Evolutionary conservation across 2,797 vertebrate species (phyloP).

Genomic region (Sebastes variabilis): DNA sequence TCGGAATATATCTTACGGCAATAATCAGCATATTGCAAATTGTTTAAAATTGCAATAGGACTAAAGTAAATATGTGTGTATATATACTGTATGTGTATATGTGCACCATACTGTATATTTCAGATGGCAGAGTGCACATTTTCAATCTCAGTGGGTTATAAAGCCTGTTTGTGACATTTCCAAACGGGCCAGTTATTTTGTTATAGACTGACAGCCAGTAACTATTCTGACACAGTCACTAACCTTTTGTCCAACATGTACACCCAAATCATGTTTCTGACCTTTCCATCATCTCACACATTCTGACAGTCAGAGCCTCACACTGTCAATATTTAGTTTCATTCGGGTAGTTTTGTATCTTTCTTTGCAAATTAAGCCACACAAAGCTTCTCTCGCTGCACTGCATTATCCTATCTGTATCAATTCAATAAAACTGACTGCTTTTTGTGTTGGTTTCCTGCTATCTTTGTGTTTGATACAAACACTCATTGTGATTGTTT

Average conservation of each 20-base stretch:
- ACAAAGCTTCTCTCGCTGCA: neutral
- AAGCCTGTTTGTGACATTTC: conserved; percentile 65
- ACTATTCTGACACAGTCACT: conserved; percentile 59
- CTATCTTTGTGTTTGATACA: conserved; percentile 21
- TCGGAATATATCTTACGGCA: no score
- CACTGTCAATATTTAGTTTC: conserved; percentile 58
- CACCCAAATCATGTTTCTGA: conserved; percentile 71
- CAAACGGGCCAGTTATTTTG: conserved; percentile 48
- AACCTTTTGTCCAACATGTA: conserved; percentile 71
- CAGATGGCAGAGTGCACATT: conserved; percentile 11
- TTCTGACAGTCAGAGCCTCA: conserved; percentile 51
- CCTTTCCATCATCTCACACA: conserved; percentile 59
- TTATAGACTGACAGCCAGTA: conserved; percentile 59
- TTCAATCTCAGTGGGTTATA: conserved; percentile 35
- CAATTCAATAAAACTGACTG: conserved; percentile 29
- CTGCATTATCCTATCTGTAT: conserved; percentile 2
- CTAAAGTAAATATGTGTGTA: neutral
- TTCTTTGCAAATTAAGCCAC: conserved; percentile 44
- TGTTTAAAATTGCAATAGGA: neutral
- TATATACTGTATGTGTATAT: neutral
- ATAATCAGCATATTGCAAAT: no score
- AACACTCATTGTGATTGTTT: neutral
- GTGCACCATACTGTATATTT: neutral
- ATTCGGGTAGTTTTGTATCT: conserved; percentile 40
- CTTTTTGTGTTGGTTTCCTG: conserved; percentile 14